These are phyloP conservation scores for Phytoseiulus persimilis DNA, from an alignment of 2,888 invertebrate species.

Conservation along the genomic window DNA sequence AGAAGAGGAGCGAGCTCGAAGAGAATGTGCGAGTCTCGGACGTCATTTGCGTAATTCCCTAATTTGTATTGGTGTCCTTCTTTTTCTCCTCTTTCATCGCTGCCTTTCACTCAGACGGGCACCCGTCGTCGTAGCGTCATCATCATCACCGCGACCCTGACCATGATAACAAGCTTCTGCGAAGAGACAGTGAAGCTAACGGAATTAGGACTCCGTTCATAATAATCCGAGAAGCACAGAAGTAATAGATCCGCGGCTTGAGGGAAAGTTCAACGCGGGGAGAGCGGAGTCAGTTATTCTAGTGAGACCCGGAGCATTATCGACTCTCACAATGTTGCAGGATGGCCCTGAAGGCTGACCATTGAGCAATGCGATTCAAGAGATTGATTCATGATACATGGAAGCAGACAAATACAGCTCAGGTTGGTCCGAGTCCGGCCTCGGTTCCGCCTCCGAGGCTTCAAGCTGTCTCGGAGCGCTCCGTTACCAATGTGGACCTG, in stretches of 20 bases:
- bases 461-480: too few relatives aligned
- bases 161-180: not conserved
- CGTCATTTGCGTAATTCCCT: constrained; percentile 5
- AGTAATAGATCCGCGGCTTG: not conserved
- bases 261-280: not conserved
- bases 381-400: too few relatives aligned
- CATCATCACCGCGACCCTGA: not conserved
- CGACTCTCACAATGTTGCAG: too few relatives aligned
- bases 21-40: not conserved
- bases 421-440: too few relatives aligned
- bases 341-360: too few relatives aligned
- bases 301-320: too few relatives aligned
- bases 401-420: too few relatives aligned
- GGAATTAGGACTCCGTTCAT: not conserved
- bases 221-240: not conserved
- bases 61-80: not conserved
- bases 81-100: not conserved
- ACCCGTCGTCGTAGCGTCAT: not conserved
- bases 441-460: too few relatives aligned
- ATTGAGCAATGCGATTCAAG: too few relatives aligned
- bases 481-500: too few relatives aligned
- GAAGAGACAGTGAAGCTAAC: not conserved
- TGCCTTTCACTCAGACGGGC: not conserved
- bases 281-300: not conserved
- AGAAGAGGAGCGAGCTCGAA: not conserved